Percentiles rank a stretch among this genome's conserved stretches.
These are phyloP conservation scores for Hippocampus mohnikei DNA, from an alignment of 2,113 vertebrate species.

Conservation along the genomic window DNA sequence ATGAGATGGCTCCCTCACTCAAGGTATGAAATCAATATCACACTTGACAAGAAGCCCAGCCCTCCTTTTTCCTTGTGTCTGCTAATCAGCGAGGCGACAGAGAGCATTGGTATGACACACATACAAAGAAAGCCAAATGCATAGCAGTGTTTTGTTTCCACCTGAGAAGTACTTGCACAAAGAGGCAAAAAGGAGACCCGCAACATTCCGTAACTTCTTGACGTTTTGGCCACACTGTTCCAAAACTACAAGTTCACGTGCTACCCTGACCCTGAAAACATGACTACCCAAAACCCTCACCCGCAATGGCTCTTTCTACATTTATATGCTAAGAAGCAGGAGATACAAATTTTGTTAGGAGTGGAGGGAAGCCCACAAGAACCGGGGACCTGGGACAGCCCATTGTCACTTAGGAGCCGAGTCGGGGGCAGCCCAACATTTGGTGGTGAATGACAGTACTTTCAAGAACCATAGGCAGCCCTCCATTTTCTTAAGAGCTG, in stretches of 20 bases:
- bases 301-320: conserved; percentile 51
- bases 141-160: conserved; percentile 74
- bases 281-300: conserved; percentile 19
- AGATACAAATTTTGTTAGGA: neutral
- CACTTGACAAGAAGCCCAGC: conserved; percentile 31
- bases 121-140: conserved; percentile 62
- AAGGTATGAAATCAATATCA: conserved; percentile 27
- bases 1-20: neutral
- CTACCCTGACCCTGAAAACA: conserved; percentile 50
- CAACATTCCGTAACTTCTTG: conserved; percentile 48
- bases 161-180: conserved; percentile 73
- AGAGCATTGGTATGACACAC: conserved; percentile 36
- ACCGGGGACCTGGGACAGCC: neutral
- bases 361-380: neutral
- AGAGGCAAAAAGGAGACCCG: conserved; percentile 53
- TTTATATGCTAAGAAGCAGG: conserved; percentile 38
- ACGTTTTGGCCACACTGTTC: conserved; percentile 31
- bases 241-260: conserved; percentile 22
- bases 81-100: conserved; percentile 46
- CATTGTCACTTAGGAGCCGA: neutral
- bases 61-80: neutral
- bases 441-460: too few relatives aligned
- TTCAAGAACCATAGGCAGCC: too few relatives aligned
- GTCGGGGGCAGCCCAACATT: too few relatives aligned
- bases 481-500: too few relatives aligned